Base-by-base conservation (phyloP, 2,888 invertebrate genomes). In the Cremastinae sp. region DNA sequence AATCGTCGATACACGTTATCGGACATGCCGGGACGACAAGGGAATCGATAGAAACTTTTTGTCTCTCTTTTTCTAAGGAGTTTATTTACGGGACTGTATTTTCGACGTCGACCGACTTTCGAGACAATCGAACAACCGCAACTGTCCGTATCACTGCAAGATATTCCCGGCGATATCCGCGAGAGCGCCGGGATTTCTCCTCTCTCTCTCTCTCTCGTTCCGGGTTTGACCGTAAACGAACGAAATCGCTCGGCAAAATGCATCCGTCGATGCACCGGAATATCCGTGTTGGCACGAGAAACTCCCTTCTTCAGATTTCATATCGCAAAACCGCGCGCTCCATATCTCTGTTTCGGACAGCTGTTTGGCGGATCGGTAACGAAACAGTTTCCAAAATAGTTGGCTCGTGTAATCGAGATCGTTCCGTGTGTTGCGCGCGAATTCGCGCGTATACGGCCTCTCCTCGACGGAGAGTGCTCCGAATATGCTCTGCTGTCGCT, bases 61-160 rank as follows among this genome's bases (percentile, higher is more conserved):
- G n/a, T 14, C 14, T 38, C 28, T 43, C 41, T 34, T 36, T 36
- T 43, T 18, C 66, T 54, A 34, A 47, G 76, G 54, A 76, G 73
- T 61, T 18, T 53, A 77, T 74, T 73, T 69, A 74, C 61, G 65
- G 36, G 61, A 54, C 43, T 43, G 65, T 18, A 61, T 73, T 66
- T 70, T 74, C 73, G 36, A 56, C 49, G 68, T 72, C 73, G 70
- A 74, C 73, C 76, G 76, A 77, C 76, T 74, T 77, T 77, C 73
- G 59, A 65, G 69, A 59, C 58, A 62, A 22, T 58, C 22, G 59
- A 28, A 64, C 66, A 53, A 68, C 68, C 75, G 51, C 75, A 69
- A 73, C 73, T 74, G 76, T 54, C 76, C 76, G 56, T 66, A 64
- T 69, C 69, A 59, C 69, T 43, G 62, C 53, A 45, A 59, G 73